phyloP scores from a whole-genome alignment of 2,888 invertebrate species.

The Eupithecia pulchellata region DNA sequence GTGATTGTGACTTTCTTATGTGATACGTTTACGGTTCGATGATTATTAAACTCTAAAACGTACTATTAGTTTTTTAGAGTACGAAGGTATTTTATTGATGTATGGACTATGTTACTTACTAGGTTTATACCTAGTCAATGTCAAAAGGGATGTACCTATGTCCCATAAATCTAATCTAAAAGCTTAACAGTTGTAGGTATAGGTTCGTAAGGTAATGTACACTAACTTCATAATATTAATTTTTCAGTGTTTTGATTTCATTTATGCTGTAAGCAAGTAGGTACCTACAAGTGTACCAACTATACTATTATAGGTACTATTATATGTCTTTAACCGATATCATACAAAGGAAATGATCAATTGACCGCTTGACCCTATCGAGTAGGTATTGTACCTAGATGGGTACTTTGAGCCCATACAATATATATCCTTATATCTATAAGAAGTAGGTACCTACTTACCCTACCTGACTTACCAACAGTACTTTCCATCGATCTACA shows the following conservation, averaged over 20 bases:
- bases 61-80: not conserved
- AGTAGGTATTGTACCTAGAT: conserved; percentile 12
- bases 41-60: not conserved
- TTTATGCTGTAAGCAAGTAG: not conserved
- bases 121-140: too few species aligned
- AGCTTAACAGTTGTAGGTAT: too few species aligned
- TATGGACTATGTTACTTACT: too few species aligned
- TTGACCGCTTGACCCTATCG: conserved; percentile 31
- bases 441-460: not conserved
- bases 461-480: not conserved
- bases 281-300: not conserved
- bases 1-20: too few species aligned
- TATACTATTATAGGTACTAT: not conserved
- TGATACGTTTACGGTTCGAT: not conserved
- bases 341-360: conserved; percentile 32
- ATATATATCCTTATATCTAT: not conserved
- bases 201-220: too few species aligned
- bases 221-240: not conserved
- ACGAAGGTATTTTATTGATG: too few species aligned
- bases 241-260: conserved; percentile 11
- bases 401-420: conserved; percentile 19
- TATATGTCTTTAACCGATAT: conserved; percentile 26
- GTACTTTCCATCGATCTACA: not conserved
- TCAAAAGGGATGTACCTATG: too few species aligned
- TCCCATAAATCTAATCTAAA: too few species aligned